Evolutionary conservation across 2,888 invertebrate genomes (phyloP).

Genomic region (Hypena proboscidalis): DNA sequence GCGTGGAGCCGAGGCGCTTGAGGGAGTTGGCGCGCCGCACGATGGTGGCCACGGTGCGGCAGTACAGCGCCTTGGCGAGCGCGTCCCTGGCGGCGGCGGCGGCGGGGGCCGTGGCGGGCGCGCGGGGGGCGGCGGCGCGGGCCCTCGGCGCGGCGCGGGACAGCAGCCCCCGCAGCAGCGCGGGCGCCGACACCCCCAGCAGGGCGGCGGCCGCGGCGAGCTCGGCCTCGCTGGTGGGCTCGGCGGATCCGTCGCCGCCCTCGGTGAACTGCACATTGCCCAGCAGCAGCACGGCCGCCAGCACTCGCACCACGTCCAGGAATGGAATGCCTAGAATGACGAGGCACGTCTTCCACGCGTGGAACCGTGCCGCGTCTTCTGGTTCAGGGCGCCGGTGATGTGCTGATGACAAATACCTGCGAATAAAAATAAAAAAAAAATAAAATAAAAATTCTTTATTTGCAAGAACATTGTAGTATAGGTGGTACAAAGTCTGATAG

Average conservation of each 20-base stretch:
- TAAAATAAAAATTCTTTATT: no score
- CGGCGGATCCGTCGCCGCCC: slow-evolving; percentile 90
- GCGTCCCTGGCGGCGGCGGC: slow-evolving; percentile 95
- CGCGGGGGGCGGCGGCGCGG: slow-evolving; percentile 90
- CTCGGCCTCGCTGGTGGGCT: slow-evolving; percentile 93
- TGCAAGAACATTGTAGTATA: no score
- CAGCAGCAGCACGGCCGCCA: slow-evolving; percentile 95
- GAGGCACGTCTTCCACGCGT: slow-evolving; percentile 96
- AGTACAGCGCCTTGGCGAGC: slow-evolving; percentile 96
- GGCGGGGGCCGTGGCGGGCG: slow-evolving; percentile 91
- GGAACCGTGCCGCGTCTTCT: slow-evolving; percentile 86
- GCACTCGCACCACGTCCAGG: slow-evolving; percentile 95
- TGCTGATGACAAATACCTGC: slow-evolving; percentile 90
- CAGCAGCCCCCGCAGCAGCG: slow-evolving; percentile 92
- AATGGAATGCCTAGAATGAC: slow-evolving; percentile 97
- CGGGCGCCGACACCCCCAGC: slow-evolving; percentile 89
- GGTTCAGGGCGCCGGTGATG: slow-evolving; percentile 80
- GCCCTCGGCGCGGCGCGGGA: slow-evolving; percentile 87
- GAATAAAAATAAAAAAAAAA: no score
- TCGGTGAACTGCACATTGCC: slow-evolving; percentile 97
- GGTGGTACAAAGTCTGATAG: no score
- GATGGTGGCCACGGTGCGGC: slow-evolving; percentile 97
- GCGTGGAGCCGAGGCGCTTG: slow-evolving; percentile 92
- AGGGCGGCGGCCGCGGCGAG: slow-evolving; percentile 94
- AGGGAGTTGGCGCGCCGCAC: slow-evolving; percentile 96